Percentiles rank a stretch among this genome's conserved stretches.
phyloP scores from a whole-genome alignment of 2,888 invertebrate species.

The Imbricaverruca yamaguchii region DNA sequence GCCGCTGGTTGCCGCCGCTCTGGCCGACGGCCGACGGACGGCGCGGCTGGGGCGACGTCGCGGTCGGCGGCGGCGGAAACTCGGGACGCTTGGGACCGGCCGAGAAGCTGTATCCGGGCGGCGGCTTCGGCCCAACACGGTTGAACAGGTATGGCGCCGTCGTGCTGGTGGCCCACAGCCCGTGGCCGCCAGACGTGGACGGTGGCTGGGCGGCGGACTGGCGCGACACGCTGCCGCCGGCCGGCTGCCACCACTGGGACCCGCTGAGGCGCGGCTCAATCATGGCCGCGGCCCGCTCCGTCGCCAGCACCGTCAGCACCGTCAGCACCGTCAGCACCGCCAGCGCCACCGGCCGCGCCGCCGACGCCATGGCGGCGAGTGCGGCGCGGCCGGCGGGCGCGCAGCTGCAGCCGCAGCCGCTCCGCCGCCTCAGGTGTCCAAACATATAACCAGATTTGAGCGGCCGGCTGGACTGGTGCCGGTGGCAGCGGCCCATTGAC shows the following conservation, averaged over 20 bases:
- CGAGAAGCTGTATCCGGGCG: constrained; percentile 10
- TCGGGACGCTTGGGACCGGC: background rate
- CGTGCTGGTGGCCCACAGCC: background rate
- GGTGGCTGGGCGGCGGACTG: background rate
- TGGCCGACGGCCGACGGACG: background rate
- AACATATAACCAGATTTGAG: constrained; percentile 2
- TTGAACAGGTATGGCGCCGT: background rate
- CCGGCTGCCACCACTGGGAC: background rate
- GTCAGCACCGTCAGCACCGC: background rate
- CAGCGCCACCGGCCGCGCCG: background rate
- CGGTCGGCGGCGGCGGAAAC: background rate
- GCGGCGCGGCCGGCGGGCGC: background rate
- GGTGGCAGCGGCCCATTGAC: too few species aligned
- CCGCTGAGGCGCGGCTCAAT: background rate
- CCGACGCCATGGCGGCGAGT: background rate
- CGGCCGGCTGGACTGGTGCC: too few species aligned
- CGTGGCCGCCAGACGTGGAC: background rate
- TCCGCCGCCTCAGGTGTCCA: background rate
- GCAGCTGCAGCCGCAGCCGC: background rate
- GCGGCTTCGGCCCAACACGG: background rate
- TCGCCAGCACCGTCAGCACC: background rate
- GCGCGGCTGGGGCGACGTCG: background rate
- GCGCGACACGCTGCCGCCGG: background rate
- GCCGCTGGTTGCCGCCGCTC: background rate
- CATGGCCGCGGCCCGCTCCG: background rate